These are phyloP conservation scores for Elysia crispata DNA, from an alignment of 2,888 invertebrate genomes.

Conservation along the genomic window DNA sequence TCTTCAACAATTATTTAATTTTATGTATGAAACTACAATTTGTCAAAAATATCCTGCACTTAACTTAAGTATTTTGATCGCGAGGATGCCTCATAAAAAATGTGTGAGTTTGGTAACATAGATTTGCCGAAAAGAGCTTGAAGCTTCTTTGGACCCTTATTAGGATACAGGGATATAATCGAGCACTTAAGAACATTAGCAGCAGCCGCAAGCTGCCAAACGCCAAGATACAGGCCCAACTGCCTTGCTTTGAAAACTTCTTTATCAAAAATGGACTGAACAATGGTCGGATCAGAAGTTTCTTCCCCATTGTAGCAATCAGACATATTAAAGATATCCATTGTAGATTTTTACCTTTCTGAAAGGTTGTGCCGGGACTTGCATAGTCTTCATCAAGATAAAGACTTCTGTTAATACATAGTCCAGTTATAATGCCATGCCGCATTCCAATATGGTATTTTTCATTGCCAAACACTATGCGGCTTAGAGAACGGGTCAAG, in stretches of 20 bases:
- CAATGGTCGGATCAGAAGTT: background rate
- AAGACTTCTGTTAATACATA: background rate
- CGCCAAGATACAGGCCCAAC: background rate
- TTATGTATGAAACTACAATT: too few species aligned
- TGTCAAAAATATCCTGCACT: too few species aligned
- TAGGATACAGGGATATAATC: conserved; percentile 3
- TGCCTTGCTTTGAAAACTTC: background rate
- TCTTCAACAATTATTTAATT: too few species aligned
- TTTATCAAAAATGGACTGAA: background rate
- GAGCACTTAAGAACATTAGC: background rate
- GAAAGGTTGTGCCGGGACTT: background rate
- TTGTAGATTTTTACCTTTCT: background rate
- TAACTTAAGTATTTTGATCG: too few species aligned
- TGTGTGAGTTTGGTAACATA: too few species aligned
- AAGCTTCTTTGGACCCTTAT: background rate
- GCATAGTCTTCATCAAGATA: conserved; percentile 6
- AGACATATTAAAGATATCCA: background rate
- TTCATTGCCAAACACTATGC: background rate
- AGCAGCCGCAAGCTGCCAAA: conserved; percentile 5
- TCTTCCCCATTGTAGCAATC: conserved; percentile 19
- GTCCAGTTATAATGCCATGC: background rate
- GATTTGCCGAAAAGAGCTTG: background rate
- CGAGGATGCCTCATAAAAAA: too few species aligned
- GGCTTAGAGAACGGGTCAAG: background rate
- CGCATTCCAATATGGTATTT: background rate